A percentile compares a stretch with the other conserved stretches of the same genome.
These are phyloP conservation scores for Marasmarcha lunaedactyla DNA, from an alignment of 2,888 invertebrate species.

Conservation along the genomic window DNA sequence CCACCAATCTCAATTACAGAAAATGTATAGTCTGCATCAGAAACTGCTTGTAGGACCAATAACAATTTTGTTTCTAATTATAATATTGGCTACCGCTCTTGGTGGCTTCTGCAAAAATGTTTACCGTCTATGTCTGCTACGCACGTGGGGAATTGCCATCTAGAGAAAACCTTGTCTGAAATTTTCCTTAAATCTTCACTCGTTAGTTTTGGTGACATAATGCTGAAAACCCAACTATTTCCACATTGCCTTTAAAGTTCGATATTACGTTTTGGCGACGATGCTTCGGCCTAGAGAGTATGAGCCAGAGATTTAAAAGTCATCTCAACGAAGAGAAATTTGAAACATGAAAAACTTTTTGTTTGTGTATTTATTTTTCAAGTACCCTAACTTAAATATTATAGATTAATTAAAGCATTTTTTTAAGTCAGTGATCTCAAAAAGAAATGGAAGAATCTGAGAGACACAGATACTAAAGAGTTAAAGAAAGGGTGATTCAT, in stretches of 20 bases:
- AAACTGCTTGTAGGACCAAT: slow-evolving; percentile 9
- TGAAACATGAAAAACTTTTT: slow-evolving; percentile 3
- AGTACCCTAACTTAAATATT: no score
- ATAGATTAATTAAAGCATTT: no score
- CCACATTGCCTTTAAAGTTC: slow-evolving; percentile 8
- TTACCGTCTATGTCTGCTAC: neutral
- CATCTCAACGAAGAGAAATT: neutral
- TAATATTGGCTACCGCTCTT: no score
- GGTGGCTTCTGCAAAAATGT: no score
- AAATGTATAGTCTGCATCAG: slow-evolving; percentile 12
- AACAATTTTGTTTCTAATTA: slow-evolving; percentile 11
- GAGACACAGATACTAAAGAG: neutral
- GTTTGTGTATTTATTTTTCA: neutral
- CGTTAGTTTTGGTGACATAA: slow-evolving; percentile 1
- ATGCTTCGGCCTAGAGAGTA: slow-evolving; percentile 8
- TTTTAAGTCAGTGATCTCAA: no score
- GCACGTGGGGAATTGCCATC: slow-evolving; percentile 7
- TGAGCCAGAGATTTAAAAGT: slow-evolving; percentile 4
- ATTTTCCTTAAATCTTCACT: slow-evolving; percentile 4
- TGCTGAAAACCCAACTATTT: neutral
- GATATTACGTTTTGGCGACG: slow-evolving; percentile 10
- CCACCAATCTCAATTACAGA: slow-evolving; percentile 11
- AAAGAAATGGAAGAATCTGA: neutral
- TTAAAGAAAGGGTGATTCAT: neutral
- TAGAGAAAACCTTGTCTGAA: slow-evolving; percentile 6